Conservation (phyloP, 2,113 vertebrate species). For the Anguilla rostrata region DNA sequence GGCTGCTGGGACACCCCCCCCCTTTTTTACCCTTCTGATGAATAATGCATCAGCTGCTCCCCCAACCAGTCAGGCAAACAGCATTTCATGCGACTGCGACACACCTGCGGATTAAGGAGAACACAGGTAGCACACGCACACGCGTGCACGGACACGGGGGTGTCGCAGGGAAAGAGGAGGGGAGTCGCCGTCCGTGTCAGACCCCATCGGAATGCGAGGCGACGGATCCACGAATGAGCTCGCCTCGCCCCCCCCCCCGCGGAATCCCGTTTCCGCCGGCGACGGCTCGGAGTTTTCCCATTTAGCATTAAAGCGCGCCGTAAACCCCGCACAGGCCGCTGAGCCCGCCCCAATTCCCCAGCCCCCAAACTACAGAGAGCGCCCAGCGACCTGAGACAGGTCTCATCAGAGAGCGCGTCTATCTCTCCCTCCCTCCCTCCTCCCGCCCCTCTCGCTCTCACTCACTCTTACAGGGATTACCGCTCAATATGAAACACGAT, state of each 20-base stretch:
- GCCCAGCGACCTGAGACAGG: not conserved
- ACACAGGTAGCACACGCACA: conserved; percentile 2
- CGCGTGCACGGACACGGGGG: not conserved
- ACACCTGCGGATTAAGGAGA: not conserved
- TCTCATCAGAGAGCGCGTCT: not conserved
- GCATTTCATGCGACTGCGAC: not conserved
- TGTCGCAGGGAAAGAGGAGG: too few relatives aligned
- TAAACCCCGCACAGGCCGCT: not conserved
- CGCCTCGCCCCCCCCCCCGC: not conserved
- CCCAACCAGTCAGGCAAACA: not conserved
- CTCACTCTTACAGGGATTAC: conserved; percentile 3
- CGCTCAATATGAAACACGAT: not conserved
- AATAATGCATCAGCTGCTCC: conserved; percentile 9
- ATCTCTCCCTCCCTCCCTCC: not conserved
- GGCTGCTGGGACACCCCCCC: not conserved
- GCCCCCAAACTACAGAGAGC: not conserved
- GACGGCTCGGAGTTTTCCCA: not conserved
- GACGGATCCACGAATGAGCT: not conserved
- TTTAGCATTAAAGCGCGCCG: not conserved
- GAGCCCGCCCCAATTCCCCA: not conserved
- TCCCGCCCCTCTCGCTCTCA: not conserved
- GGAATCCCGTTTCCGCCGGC: not conserved
- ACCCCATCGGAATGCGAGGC: not conserved
- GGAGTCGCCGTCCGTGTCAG: not conserved
- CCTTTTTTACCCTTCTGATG: not conserved